Conservation (phyloP, 2,113 vertebrate species). For the Brachionichthys hirsutus region DNA sequence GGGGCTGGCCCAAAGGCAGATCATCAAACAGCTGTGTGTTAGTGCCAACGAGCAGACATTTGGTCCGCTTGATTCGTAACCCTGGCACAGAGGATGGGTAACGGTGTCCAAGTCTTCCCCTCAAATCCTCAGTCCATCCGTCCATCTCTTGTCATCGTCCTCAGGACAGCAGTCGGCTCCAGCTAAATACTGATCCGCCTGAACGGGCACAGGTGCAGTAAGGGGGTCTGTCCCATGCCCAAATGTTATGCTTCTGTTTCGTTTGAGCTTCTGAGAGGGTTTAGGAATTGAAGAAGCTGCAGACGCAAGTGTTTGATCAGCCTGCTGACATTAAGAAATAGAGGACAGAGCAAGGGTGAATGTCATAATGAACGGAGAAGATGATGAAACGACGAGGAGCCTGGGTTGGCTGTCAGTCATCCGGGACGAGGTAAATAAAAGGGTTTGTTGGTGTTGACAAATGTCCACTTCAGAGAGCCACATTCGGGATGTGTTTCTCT, state of each 20-base stretch:
- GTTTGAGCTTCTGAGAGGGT: slow-evolving; percentile 52
- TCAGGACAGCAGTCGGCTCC: slow-evolving; percentile 56
- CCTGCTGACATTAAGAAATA: slow-evolving; percentile 29
- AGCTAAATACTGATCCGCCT: slow-evolving; percentile 75
- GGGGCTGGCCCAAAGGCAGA: slow-evolving; percentile 63
- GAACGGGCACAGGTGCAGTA: slow-evolving; percentile 72
- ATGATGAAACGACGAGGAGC: slow-evolving; percentile 28
- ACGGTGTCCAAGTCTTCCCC: slow-evolving; percentile 62
- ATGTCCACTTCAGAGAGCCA: no score
- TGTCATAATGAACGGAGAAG: slow-evolving; percentile 29
- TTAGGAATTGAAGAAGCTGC: slow-evolving; percentile 53
- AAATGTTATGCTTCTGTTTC: slow-evolving; percentile 65
- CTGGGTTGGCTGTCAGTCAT: no score
- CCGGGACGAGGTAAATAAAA: no score
- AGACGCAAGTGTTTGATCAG: slow-evolving; percentile 66
- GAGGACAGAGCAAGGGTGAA: slow-evolving; percentile 4
- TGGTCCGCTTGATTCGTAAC: slow-evolving; percentile 67
- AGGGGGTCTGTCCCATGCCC: slow-evolving; percentile 65
- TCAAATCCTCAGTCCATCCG: slow-evolving; percentile 61
- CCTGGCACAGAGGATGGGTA: slow-evolving; percentile 59
- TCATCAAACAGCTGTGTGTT: slow-evolving; percentile 69
- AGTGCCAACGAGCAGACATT: slow-evolving; percentile 67
- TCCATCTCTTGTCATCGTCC: slow-evolving; percentile 59
- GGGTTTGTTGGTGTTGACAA: no score
- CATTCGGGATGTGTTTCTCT: no score